Conservation (phyloP, 2,888 invertebrate genomes). For the Anthophora plumipes region DNA sequence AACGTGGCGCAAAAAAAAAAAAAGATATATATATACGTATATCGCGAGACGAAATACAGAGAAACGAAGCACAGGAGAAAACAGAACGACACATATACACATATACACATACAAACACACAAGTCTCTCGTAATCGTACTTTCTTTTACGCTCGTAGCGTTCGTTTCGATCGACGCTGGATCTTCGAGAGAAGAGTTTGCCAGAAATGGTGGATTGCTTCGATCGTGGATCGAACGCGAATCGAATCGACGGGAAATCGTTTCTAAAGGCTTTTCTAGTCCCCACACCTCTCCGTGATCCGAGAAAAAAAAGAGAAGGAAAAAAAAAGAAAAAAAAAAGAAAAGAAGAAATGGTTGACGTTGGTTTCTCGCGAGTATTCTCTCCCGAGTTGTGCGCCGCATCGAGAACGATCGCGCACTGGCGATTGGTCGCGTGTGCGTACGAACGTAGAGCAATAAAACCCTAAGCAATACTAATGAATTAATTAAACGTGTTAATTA, state of each 20-base stretch:
- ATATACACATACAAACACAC: background rate
- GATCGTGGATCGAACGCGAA: background rate
- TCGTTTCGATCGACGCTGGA: background rate
- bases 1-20: conserved; percentile 14
- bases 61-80: conserved; percentile 17
- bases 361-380: conserved; percentile 22
- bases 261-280: background rate
- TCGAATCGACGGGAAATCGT: background rate
- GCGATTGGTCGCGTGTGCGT: conserved; percentile 19
- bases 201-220: too few species aligned
- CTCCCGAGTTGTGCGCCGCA: background rate
- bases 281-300: background rate
- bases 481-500: conserved; percentile 31
- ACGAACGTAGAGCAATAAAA: conserved; percentile 75
- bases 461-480: conserved; percentile 75
- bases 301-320: background rate
- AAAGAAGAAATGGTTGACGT: conserved; percentile 12
- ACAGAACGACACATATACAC: background rate
- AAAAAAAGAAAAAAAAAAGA: background rate
- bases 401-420: background rate
- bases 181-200: fast-evolving
- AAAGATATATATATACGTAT: conserved; percentile 32
- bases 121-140: background rate
- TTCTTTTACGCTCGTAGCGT: background rate
- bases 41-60: background rate